Evolutionary conservation across 2,797 vertebrate genomes (phyloP).

Genomic region (Pangasius djambal): DNA sequence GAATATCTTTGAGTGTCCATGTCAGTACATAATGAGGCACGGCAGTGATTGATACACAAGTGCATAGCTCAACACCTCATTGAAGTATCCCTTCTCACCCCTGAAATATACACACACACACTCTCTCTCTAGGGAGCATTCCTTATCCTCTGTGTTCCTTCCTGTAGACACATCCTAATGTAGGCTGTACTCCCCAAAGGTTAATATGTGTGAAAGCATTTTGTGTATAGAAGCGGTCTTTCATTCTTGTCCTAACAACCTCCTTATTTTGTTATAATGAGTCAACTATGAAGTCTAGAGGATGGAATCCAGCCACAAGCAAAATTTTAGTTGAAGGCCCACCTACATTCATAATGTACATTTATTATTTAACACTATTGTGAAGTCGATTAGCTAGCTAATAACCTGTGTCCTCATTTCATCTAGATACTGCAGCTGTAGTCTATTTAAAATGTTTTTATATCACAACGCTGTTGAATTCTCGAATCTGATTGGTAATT

Average conservation of each 20-base stretch:
- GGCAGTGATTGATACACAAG: conserved; percentile 28
- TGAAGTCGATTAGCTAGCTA: background rate
- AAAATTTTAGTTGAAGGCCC: background rate
- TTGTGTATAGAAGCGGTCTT: background rate
- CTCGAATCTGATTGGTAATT: background rate
- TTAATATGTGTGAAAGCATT: conserved; percentile 16
- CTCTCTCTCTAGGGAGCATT: conserved; percentile 34
- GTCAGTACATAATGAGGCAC: conserved; percentile 4
- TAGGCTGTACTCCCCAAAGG: conserved; percentile 36
- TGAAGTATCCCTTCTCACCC: conserved; percentile 36
- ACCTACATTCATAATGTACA: background rate
- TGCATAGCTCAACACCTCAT: conserved; percentile 57
- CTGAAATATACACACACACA: conserved; percentile 20
- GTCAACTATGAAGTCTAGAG: background rate
- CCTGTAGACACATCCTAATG: conserved; percentile 53
- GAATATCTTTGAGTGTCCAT: conserved; percentile 14
- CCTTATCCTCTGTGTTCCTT: conserved; percentile 52
- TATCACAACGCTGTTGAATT: background rate
- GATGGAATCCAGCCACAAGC: background rate
- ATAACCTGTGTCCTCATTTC: background rate
- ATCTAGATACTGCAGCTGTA: background rate
- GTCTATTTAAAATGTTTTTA: background rate
- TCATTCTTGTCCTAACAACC: conserved; percentile 1
- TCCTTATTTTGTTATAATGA: background rate
- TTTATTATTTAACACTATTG: background rate